Conservation (phyloP, 2,888 invertebrate species). For the Nephrotoma appendiculata region DNA sequence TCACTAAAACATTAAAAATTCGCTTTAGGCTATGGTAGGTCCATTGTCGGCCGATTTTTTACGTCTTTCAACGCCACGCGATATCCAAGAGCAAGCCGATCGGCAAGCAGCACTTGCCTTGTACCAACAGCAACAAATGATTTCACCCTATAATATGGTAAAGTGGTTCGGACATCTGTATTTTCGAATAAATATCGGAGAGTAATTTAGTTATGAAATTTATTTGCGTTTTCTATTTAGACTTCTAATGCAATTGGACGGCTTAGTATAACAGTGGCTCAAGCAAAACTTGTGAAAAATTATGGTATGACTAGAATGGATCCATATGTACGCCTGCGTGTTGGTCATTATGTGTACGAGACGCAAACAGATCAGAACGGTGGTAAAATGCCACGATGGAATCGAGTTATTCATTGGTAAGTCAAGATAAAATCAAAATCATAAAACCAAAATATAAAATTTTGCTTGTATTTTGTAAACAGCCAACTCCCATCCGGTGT, state of each 20-base stretch:
- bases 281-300: constrained; percentile 86
- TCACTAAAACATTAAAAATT: not conserved
- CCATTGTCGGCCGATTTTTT: constrained; percentile 22
- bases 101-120: constrained; percentile 22
- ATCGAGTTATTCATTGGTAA: constrained; percentile 65
- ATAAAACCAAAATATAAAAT: not conserved
- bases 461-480: not conserved
- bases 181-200: not conserved
- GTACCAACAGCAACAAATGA: constrained; percentile 20
- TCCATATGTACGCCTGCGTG: constrained; percentile 82
- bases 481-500: constrained; percentile 66
- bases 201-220: not conserved
- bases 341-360: constrained; percentile 91
- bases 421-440: not conserved
- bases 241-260: constrained; percentile 38
- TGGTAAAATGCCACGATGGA: constrained; percentile 91
- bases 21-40: constrained; percentile 19
- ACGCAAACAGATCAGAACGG: constrained; percentile 91
- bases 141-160: constrained; percentile 19
- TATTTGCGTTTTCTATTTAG: constrained; percentile 10
- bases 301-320: constrained; percentile 94
- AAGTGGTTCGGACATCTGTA: constrained; percentile 4
- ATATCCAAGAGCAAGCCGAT: constrained; percentile 21
- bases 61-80: constrained; percentile 19
- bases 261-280: constrained; percentile 72